Evolutionary conservation across 2,888 invertebrate species (phyloP), one percentile per base, ranked within the genome.

Genomic region (Aproaerema taeniolella): DNA sequence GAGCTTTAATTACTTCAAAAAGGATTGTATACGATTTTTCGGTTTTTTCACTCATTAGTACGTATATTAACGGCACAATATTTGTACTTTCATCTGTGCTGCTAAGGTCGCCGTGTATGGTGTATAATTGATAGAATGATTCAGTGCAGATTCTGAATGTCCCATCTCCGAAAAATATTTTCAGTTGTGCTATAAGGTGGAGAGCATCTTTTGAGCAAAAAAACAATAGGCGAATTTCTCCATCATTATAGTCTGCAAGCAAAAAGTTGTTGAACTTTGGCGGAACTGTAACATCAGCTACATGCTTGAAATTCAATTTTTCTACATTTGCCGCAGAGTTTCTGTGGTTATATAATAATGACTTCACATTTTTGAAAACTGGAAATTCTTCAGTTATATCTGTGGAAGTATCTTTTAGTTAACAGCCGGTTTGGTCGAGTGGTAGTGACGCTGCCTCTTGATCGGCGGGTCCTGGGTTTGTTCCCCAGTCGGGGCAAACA

Each of bases 91-190:
- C 39, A 33, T 38, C 46, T 41, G 43, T 43, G 41, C 39, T 41
- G 20, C 46, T 43, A 29, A 43, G 37, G 39, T 43, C 46, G 15
- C 43, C 46, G 43, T 46, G 46, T 31, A 43, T 43, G 39, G 46
- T 41, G 39, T 46, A 46, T 10, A 46, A 37, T 43, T 46, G 41
- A 33, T 43, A 32, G 31, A 46, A 46, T 14, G 41, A 43, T 26
- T 15, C 28, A 29, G 42, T 30, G 39, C 46, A 43, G 31, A 6
- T 32, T 9, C 13, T 7, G 13, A 31, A 31, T 5, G 31, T 31
- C 13, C 31, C 31, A 31, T 31, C 31, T 4, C 31, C 31, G 4
- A 31, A 13, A 9, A 31, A 31, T 5, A 8, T 13, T 9, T 31
- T 31, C 14, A 31, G 5, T 5, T 11, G 8, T 13, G 3, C 9